These are phyloP conservation scores for Upupa epops DNA, from an alignment of 2,113 vertebrate genomes.

Conservation along the genomic window DNA sequence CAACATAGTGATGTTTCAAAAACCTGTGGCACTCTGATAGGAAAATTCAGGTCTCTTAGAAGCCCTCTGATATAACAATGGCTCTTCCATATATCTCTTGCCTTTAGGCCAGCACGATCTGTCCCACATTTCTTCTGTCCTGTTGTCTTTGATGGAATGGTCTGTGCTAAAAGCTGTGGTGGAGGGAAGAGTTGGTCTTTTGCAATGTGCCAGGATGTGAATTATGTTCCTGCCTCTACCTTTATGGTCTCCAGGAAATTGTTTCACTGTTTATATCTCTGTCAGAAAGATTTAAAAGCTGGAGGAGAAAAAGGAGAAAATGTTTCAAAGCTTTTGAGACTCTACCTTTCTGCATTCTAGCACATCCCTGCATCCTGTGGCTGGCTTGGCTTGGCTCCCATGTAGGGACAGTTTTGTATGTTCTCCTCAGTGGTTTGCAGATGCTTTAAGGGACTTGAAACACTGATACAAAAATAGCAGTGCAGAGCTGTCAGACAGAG, in stretches of 20 bases:
- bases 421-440: background rate
- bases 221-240: background rate
- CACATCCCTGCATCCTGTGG: background rate
- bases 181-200: background rate
- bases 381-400: background rate
- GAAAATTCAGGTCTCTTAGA: background rate
- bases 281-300: background rate
- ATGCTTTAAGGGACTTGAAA: background rate
- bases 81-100: background rate
- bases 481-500: background rate
- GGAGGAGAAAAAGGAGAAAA: background rate
- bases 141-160: background rate
- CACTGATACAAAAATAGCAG: background rate
- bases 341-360: background rate
- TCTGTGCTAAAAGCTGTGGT: background rate
- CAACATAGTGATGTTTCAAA: fast-evolving
- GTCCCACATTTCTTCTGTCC: background rate
- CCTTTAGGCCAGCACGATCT: background rate
- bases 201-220: background rate
- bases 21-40: background rate
- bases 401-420: background rate
- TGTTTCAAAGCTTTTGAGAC: background rate
- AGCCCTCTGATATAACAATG: background rate
- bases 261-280: background rate
- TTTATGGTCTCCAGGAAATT: background rate